Conservation (phyloP, 2,888 invertebrate species). For the Watsonalla binaria region DNA sequence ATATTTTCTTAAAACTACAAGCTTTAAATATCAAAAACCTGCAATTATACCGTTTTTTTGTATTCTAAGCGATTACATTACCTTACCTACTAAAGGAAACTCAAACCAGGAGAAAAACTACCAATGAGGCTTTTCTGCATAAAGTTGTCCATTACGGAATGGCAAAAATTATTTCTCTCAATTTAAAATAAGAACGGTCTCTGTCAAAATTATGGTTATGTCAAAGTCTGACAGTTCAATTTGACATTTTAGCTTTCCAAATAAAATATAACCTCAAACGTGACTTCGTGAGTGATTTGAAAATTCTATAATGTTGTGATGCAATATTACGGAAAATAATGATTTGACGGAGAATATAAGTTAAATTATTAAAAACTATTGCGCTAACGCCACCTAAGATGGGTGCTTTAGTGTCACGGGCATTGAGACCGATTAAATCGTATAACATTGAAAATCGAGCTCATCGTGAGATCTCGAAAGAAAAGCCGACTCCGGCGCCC, state of each 20-base stretch:
- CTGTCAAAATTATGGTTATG: conserved; percentile 4
- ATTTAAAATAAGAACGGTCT: conserved; percentile 21
- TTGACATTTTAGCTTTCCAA: background rate
- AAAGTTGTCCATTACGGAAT: background rate
- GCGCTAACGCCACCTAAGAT: conserved; percentile 73
- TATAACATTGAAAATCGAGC: conserved; percentile 89
- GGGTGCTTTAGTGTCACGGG: conserved; percentile 82
- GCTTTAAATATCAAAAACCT: too few species aligned
- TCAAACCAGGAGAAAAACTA: too few species aligned
- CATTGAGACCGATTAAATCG: conserved; percentile 79
- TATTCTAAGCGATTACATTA: too few species aligned
- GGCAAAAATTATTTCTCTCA: background rate
- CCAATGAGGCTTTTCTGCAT: too few species aligned
- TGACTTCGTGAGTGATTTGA: background rate
- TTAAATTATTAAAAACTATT: conserved; percentile 11
- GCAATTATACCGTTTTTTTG: too few species aligned
- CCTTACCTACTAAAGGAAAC: too few species aligned
- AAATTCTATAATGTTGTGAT: conserved; percentile 8
- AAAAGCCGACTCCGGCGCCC: conserved; percentile 85
- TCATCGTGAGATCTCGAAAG: conserved; percentile 82
- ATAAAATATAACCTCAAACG: conserved; percentile 31
- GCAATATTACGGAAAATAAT: conserved; percentile 22
- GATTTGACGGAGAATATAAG: conserved; percentile 17
- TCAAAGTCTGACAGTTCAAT: conserved; percentile 12
- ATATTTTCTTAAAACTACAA: too few species aligned